Evolutionary conservation across 2,113 vertebrate genomes (phyloP).

Genomic region (Pristiophorus japonicus): DNA sequence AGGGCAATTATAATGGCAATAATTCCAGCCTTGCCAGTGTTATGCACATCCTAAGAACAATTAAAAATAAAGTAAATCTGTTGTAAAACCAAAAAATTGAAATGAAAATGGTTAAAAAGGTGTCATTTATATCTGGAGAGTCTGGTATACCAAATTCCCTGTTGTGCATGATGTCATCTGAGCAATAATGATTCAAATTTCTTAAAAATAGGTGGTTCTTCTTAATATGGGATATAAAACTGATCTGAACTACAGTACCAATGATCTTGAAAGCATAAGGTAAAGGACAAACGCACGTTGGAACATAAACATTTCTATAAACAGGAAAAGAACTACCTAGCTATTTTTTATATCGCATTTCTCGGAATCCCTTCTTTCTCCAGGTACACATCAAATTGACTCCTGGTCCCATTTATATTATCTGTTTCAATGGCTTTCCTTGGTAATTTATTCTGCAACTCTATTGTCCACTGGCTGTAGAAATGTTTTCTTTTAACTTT

Average conservation of each 20-base stretch:
- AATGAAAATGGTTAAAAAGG: neutral
- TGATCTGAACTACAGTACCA: neutral
- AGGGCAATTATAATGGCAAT: neutral
- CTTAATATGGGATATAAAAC: neutral
- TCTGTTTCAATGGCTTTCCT: neutral
- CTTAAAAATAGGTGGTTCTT: neutral
- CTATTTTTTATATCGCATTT: neutral
- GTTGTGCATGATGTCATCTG: neutral
- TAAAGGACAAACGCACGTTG: neutral
- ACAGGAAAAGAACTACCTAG: neutral
- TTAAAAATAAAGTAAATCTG: neutral
- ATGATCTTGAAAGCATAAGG: neutral
- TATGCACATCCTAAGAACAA: neutral
- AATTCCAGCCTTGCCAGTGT: neutral
- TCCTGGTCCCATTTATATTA: neutral
- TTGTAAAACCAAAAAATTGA: neutral
- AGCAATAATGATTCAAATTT: neutral
- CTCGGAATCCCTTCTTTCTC: neutral
- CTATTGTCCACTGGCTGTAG: neutral
- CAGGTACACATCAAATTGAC: neutral
- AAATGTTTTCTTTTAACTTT: neutral
- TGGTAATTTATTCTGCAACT: neutral
- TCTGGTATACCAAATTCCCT: neutral
- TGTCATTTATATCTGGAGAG: neutral
- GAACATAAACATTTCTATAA: neutral